Evolutionary conservation across 2,113 vertebrate species (phyloP), one percentile per base, ranked within the genome.

Genomic region (Falcunculus frontatus): DNA sequence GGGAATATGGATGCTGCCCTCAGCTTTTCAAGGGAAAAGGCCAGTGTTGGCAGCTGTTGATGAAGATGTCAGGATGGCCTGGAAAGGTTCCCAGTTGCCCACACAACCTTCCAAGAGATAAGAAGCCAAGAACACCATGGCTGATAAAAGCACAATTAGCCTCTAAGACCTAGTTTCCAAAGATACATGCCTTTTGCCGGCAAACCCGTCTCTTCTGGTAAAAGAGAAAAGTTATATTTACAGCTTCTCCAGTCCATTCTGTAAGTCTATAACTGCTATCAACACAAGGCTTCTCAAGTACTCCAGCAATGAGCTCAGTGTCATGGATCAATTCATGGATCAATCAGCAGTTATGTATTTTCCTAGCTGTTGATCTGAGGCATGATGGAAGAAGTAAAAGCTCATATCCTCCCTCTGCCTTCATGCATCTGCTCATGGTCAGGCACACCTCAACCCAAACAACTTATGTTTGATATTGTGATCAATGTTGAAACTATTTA

Each of bases 361-460:
- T 87, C 47, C 39, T 32, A 16, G 35, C 16, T 72, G 32, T 39
- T 72, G 23, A 74, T 35, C 35, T 63, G 47, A 87, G 33, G 35
- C 35, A 42, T 4, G 41, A 75, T 10, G 16, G 57, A 81, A 86
- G 23, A 52, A 82, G 35, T 25, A 70, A 68, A 77, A 52, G 55
- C 35, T 84, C 1, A 0, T 33, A 30, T 59, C 30, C 14, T 74
- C 7, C 12, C 18, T 10, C 19, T 9, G 2, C 57, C 68, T 87
- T 55, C 46, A 56, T 0, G 0, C 39, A 26, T 26, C 14, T 17
- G 46, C 50, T 77, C 14, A 23, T 12, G 17, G 30, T 59, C 42
- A 92, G 39, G 47, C 39, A 86, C 4, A 70, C 16, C 7, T 73
- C 79, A 81, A 26, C 25, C 19, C 35, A 75, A 67, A 74, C 6